Evolutionary conservation across 1,140 invertebrate species (phyloP).

Genomic region (Orius laevigatus): DNA sequence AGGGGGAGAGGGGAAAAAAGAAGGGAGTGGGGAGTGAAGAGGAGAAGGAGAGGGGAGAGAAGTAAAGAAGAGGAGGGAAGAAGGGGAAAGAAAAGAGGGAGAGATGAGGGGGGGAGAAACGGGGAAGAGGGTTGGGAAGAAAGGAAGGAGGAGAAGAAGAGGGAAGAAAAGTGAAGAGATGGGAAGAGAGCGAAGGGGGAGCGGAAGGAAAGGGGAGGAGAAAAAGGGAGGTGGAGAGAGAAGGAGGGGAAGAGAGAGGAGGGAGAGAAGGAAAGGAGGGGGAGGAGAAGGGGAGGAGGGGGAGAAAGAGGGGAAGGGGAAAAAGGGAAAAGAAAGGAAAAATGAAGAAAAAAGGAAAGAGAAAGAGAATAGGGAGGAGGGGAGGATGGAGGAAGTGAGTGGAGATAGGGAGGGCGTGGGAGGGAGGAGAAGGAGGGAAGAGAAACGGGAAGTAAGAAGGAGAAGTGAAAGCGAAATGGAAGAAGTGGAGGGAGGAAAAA

Average conservation of each 20-base stretch:
- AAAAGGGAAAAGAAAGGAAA: neutral
- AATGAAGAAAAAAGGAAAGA: neutral
- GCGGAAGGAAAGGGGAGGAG: neutral
- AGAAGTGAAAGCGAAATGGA: neutral
- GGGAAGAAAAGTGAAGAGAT: neutral
- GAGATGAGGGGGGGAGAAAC: neutral
- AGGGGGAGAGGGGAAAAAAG: no score
- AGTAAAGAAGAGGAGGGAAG: neutral
- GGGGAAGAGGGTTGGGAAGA: neutral
- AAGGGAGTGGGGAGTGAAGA: neutral
- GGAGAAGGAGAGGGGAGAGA: no score
- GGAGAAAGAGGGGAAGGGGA: conserved; percentile 2
- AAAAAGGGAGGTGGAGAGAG: neutral
- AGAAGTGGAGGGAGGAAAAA: no score
- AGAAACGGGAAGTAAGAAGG: neutral
- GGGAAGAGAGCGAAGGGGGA: neutral
- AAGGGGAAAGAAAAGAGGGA: neutral
- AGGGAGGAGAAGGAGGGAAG: neutral
- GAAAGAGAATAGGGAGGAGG: neutral
- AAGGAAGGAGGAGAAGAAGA: neutral
- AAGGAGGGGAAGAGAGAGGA: neutral
- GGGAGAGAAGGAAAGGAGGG: neutral
- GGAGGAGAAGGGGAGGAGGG: neutral
- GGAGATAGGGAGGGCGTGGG: neutral
- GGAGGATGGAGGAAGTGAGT: no score